Conservation (phyloP, 1,140 invertebrate genomes). For the Trypoxylus dichotomus region DNA sequence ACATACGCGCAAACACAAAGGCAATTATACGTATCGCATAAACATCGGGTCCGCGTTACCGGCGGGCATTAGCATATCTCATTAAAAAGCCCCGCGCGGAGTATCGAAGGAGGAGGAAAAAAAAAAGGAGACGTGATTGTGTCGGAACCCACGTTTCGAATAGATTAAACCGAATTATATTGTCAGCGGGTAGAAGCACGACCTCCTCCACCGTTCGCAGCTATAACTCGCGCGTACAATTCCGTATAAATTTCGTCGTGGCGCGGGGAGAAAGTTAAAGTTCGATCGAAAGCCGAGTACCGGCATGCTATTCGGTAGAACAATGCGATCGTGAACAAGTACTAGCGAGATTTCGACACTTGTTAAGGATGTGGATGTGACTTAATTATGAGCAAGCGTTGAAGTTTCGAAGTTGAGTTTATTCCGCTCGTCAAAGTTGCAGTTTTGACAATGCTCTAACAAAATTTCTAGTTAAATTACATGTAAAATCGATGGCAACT, state of each 20-base stretch:
- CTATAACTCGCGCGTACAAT: background rate
- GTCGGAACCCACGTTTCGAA: constrained; percentile 1
- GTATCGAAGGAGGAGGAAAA: no score
- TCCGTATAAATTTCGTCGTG: background rate
- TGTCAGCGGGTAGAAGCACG: background rate
- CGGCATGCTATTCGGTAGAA: no score
- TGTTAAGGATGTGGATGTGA: no score
- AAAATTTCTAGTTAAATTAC: no score
- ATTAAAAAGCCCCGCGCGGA: background rate
- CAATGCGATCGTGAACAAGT: no score
- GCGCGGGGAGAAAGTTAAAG: background rate
- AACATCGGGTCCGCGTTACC: background rate
- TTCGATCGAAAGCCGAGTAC: no score
- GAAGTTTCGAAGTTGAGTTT: no score
- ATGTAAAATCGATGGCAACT: no score
- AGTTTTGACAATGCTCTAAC: no score
- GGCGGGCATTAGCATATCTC: background rate
- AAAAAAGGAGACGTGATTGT: background rate
- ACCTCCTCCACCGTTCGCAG: background rate
- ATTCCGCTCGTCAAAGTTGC: no score
- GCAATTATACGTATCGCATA: background rate
- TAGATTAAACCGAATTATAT: background rate
- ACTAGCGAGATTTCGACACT: no score
- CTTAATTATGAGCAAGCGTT: no score
- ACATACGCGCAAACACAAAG: background rate